A percentile compares a stretch with the other conserved stretches of the same genome.
phyloP scores from a whole-genome alignment of 2,113 vertebrate species.

The Naja naja region DNA sequence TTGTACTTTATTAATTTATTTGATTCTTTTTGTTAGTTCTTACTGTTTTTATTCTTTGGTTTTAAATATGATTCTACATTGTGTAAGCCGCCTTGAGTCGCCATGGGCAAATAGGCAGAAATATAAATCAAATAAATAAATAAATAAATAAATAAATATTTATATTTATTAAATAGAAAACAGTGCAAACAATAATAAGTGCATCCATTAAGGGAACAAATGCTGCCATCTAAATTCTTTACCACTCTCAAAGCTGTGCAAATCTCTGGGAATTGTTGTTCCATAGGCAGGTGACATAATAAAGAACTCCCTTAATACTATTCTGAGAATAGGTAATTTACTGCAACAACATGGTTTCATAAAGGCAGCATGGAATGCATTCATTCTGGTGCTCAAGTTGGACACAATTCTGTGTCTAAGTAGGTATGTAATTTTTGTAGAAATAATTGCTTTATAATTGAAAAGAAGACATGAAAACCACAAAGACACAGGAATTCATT shows the following conservation, averaged over 20 bases:
- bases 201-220: background rate
- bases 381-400: background rate
- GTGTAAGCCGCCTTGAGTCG: too few species aligned
- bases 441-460: background rate
- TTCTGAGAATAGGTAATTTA: background rate
- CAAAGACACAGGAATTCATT: background rate
- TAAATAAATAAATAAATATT: too few species aligned
- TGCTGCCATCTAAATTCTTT: background rate
- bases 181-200: background rate
- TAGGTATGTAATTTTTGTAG: background rate
- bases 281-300: background rate
- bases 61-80: too few species aligned
- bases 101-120: too few species aligned
- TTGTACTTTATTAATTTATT: too few species aligned
- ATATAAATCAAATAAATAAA: too few species aligned
- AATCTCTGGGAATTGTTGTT: background rate
- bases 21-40: too few species aligned
- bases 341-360: background rate
- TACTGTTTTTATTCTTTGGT: too few species aligned
- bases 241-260: background rate
- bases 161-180: background rate
- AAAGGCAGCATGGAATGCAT: background rate
- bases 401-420: background rate
- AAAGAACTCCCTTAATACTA: background rate
- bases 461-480: background rate